Evolutionary conservation across 2,113 vertebrate genomes (phyloP), one percentile per base, ranked within the genome.

Genomic region (Gasterosteus nipponicus): DNA sequence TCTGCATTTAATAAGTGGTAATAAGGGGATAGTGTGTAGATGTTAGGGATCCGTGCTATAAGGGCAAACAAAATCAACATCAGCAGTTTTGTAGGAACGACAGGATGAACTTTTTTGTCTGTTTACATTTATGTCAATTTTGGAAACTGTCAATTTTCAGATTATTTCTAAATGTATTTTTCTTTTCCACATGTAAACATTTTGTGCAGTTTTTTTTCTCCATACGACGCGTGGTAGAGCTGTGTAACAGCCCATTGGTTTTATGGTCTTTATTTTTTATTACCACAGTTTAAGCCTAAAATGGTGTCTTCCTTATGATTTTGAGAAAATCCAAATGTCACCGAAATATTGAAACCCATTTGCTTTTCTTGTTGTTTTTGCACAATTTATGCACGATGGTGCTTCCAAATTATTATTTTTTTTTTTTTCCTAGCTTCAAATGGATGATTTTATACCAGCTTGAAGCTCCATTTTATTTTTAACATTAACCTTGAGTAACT

Each of bases 11-110:
- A 70, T 61, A 61, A 75, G 74, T 64, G 65, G 74, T 81, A 82
- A 76, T 56, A 58, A 38, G 67, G 74, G 57, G 56, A 82, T 59
- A 73, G 76, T 87, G 78, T 78, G 72, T 86, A 86, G 33, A 79
- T 71, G 44, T 41, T 49, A 77, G 67, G 54, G 80, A 56, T 38
- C 69, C 75, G 69, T 84, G 78, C 54, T 75, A 49, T 54, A 80
- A 80, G 62, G 61, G 70, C 59, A 81, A 62, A 11, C 7, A 5
- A 51, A 51, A 41, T n/a, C 5, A 19, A 67, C 70, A 81, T 83
- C 86, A 84, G 84, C 81, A 86, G 61, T 69, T 88, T 83, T 89
- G 82, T 86, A 83, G 85, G 78, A 84, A 77, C 61, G 71, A 58
- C 72, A 81, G 77, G 83, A 83, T 69, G 38, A 59, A 15, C 39